A percentile compares a stretch with the other conserved stretches of the same genome.
phyloP scores from a whole-genome alignment of 2,888 invertebrate genomes.

The Protonemura montana region DNA sequence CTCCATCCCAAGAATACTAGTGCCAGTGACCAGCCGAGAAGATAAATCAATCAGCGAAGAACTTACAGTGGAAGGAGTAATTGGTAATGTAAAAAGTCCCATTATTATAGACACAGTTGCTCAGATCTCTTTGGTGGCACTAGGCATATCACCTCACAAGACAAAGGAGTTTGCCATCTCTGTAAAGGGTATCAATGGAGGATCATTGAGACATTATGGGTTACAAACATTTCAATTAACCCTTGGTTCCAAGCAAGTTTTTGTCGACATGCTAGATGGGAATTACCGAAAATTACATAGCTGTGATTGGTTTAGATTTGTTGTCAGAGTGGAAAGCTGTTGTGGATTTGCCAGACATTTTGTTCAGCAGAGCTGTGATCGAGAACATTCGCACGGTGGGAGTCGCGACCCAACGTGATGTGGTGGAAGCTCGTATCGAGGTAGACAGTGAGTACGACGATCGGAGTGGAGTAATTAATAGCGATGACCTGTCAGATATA shows the following conservation, averaged over 20 bases:
- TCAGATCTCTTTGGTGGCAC: neutral
- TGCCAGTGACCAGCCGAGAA: too few species aligned
- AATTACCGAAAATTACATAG: neutral
- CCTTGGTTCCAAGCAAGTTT: neutral
- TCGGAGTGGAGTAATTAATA: neutral
- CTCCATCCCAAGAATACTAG: too few species aligned
- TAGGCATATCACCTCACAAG: neutral
- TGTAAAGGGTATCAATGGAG: neutral
- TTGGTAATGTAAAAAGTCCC: too few species aligned
- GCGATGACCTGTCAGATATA: neutral
- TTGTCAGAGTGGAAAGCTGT: neutral
- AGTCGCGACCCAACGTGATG: neutral
- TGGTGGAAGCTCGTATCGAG: neutral
- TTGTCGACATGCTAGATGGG: neutral
- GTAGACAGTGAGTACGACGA: neutral
- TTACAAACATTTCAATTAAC: neutral
- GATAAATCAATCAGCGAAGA: too few species aligned
- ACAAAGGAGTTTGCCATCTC: neutral
- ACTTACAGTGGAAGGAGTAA: too few species aligned
- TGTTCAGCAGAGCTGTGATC: neutral
- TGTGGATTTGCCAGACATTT: neutral
- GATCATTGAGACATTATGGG: neutral
- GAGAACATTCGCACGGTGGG: neutral
- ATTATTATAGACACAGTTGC: neutral
- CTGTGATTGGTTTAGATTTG: neutral